Conservation (phyloP, 1,140 invertebrate genomes). For the Chymomyza costata region DNA sequence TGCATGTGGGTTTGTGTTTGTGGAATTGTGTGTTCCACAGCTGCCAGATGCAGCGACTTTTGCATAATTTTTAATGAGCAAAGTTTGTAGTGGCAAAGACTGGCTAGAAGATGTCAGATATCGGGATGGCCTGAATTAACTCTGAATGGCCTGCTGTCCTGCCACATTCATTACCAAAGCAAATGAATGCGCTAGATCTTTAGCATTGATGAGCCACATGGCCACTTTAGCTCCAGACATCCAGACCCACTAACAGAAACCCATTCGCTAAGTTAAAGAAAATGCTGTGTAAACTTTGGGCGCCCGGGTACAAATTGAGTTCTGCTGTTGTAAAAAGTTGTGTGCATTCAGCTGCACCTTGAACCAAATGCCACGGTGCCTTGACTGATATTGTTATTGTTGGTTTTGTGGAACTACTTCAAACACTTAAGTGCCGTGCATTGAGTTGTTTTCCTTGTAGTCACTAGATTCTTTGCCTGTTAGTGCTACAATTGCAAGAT, state of each 20-base stretch:
- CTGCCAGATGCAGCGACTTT: conserved; percentile 14
- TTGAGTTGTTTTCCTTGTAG: conserved; percentile 53
- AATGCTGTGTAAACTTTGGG: conserved; percentile 33
- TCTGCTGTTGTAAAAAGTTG: conserved; percentile 37
- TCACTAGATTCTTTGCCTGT: neutral
- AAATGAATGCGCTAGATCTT: no score
- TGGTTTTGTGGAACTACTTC: conserved; percentile 26
- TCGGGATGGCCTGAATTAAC: no score
- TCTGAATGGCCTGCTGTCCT: no score
- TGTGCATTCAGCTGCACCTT: no score
- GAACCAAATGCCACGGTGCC: conserved; percentile 38
- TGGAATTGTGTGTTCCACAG: neutral
- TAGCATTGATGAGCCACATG: no score
- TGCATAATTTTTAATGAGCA: conserved; percentile 53
- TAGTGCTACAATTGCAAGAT: no score
- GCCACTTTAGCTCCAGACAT: no score
- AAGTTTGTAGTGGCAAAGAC: conserved; percentile 24
- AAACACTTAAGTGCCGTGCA: conserved; percentile 66
- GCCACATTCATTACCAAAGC: no score
- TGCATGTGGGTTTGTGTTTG: conserved; percentile 2
- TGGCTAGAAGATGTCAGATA: no score
- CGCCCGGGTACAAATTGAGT: conserved; percentile 49
- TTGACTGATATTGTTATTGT: conserved; percentile 4
- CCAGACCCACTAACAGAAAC: no score
- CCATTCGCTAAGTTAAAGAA: no score